phyloP scores from a whole-genome alignment of 2,888 invertebrate genomes.

The Holacanthella duospinosa region DNA sequence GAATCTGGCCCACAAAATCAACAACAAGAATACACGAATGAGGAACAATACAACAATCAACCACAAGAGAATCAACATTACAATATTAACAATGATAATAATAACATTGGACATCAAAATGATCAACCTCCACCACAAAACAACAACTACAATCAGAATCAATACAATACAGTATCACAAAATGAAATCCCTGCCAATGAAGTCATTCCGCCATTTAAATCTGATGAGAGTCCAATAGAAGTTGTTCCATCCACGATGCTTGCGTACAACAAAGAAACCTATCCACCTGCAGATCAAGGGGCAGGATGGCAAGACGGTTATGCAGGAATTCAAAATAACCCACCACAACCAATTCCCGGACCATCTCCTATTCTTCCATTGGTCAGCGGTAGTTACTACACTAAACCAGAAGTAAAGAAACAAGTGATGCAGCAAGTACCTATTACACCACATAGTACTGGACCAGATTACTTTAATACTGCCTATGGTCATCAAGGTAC shows the following conservation, averaged over 20 bases:
- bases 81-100: neutral
- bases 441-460: conserved; percentile 19
- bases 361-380: neutral
- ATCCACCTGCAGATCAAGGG: conserved; percentile 12
- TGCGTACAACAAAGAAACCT: conserved; percentile 27
- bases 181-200: neutral
- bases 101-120: neutral
- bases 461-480: conserved; percentile 27
- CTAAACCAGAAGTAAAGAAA: neutral
- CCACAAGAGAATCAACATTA: neutral
- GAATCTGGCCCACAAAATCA: neutral
- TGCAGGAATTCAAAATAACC: neutral
- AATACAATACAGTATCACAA: neutral
- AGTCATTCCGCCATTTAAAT: conserved; percentile 10
- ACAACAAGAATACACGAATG: neutral
- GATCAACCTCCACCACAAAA: neutral
- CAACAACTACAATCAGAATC: conserved; percentile 3
- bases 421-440: conserved; percentile 12
- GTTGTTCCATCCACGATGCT: conserved; percentile 31
- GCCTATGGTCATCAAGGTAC: conserved; percentile 11
- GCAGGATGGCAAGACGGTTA: neutral
- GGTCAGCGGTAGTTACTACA: no score
- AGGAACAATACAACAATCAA: neutral
- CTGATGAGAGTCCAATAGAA: conserved; percentile 19
- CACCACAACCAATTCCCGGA: neutral